Evolutionary conservation across 23 tunicate genomes (phyloP).

Genomic region (Phallusia fumigata): DNA sequence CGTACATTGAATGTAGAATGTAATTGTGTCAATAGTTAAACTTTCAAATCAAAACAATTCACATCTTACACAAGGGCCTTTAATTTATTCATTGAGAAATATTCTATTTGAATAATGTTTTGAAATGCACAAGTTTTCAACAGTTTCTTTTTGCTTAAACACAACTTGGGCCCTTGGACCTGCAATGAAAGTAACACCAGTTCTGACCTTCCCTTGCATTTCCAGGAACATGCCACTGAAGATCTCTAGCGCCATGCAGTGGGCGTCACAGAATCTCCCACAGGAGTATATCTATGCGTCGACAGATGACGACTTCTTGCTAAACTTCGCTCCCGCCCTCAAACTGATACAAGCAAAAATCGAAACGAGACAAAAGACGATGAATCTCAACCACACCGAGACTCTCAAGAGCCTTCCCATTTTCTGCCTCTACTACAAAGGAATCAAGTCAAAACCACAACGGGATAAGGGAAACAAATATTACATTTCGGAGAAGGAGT

Average conservation of each 20-base stretch:
- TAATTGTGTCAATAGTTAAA: no score
- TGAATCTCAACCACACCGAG: not conserved
- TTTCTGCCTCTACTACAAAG: slow-evolving; percentile 31
- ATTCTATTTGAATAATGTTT: no score
- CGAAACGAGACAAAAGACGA: not conserved
- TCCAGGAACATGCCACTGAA: slow-evolving; percentile 36
- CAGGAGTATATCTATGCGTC: slow-evolving; percentile 27
- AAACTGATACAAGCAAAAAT: not conserved
- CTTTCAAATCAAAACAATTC: no score
- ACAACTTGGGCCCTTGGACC: no score
- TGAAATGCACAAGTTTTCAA: no score
- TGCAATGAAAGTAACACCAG: no score
- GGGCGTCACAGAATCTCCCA: slow-evolving; percentile 38
- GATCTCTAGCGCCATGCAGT: slow-evolving; percentile 41
- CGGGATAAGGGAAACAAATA: slow-evolving; percentile 32
- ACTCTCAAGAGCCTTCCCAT: slow-evolving; percentile 11
- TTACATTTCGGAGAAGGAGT: slow-evolving; percentile 19
- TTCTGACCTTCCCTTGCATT: no score
- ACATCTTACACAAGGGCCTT: no score
- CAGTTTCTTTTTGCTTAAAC: no score
- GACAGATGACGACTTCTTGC: slow-evolving; percentile 45
- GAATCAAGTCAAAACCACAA: slow-evolving; percentile 11
- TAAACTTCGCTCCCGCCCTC: slow-evolving; percentile 19
- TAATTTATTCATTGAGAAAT: no score
- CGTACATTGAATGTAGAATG: no score